These are phyloP conservation scores for Helarctos malayanus DNA, from an alignment of 2,797 vertebrate genomes.

Conservation along the genomic window DNA sequence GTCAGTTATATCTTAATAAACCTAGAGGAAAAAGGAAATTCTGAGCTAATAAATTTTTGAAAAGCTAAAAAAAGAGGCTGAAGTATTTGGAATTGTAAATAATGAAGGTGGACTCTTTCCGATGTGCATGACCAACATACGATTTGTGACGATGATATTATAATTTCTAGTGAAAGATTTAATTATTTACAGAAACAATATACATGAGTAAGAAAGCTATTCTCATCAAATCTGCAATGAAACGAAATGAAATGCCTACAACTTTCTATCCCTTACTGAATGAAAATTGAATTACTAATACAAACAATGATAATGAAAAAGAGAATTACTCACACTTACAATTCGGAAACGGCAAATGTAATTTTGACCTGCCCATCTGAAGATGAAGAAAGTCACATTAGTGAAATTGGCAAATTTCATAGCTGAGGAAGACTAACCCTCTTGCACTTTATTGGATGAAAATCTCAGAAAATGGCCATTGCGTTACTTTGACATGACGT, in stretches of 20 bases:
- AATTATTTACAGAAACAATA: slow-evolving; percentile 10
- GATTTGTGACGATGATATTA: background rate
- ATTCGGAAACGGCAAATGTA: slow-evolving; percentile 4
- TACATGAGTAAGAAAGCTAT: background rate
- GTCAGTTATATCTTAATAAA: background rate
- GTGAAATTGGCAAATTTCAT: background rate
- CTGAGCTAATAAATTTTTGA: background rate
- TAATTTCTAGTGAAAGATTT: background rate
- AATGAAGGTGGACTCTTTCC: background rate
- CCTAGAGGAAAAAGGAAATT: background rate
- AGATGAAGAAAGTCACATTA: slow-evolving; percentile 11
- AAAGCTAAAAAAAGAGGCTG: background rate
- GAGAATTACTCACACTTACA: background rate
- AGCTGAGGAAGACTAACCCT: background rate
- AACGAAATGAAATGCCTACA: background rate
- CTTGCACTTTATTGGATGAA: background rate
- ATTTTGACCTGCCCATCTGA: background rate
- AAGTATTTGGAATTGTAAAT: slow-evolving; percentile 21
- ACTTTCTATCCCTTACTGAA: background rate
- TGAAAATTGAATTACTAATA: background rate
- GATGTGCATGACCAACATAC: background rate
- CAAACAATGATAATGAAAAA: slow-evolving; percentile 33
- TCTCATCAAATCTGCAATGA: slow-evolving; percentile 12
- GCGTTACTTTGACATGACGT: background rate
- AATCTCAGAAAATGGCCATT: background rate